Percentiles rank a stretch among this genome's conserved stretches.
Evolutionary conservation across 2,888 invertebrate species (phyloP).

Genomic region (Ctena decussata): DNA sequence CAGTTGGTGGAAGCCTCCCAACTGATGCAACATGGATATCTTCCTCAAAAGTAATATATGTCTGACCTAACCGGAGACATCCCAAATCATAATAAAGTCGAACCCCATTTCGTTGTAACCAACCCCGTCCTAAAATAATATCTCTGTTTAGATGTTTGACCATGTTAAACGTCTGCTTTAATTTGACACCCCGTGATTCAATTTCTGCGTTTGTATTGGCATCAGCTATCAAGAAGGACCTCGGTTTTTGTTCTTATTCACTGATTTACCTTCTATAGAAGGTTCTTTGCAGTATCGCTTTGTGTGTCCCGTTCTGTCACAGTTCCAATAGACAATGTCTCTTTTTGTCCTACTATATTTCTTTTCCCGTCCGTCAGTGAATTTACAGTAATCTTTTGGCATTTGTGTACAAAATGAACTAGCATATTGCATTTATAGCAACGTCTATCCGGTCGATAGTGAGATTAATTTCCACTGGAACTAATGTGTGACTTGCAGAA

Average conservation of each 20-base stretch:
- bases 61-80: background rate
- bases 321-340: too few species aligned
- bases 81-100: background rate
- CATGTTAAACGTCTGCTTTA: background rate
- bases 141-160: background rate
- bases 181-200: too few species aligned
- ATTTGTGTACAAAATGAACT: background rate
- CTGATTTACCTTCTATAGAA: too few species aligned
- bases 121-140: background rate
- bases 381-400: background rate
- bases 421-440: conserved; percentile 5
- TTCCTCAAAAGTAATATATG: background rate
- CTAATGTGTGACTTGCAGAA: too few species aligned
- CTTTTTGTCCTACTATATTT: too few species aligned
- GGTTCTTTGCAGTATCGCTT: too few species aligned
- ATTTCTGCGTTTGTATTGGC: background rate
- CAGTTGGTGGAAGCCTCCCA: background rate
- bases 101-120: background rate
- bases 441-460: background rate
- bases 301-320: too few species aligned
- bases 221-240: background rate
- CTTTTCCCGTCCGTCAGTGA: too few species aligned
- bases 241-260: too few species aligned
- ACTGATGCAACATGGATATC: background rate
- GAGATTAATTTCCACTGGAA: background rate